These are phyloP conservation scores for Malaclemys terrapin DNA, from an alignment of 2,113 vertebrate genomes.

Conservation along the genomic window DNA sequence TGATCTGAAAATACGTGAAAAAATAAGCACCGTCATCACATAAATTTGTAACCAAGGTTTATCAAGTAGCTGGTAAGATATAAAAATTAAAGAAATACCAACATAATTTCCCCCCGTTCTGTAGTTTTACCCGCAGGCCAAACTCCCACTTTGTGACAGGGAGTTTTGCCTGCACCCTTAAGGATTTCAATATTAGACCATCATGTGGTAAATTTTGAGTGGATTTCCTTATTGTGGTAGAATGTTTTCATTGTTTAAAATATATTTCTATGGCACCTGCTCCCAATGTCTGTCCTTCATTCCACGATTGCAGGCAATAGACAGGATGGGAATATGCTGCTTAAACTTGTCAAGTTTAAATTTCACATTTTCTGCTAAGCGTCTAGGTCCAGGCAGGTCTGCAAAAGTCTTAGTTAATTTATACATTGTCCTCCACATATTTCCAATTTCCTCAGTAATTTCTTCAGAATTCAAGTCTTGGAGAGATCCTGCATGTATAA, in stretches of 20 bases:
- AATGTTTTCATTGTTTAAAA: neutral
- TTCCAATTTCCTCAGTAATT: conserved; percentile 83
- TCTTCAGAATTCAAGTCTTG: conserved; percentile 84
- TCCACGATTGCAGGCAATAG: conserved; percentile 88
- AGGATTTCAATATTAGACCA: neutral
- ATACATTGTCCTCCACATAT: conserved; percentile 89
- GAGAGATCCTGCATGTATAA: conserved; percentile 81
- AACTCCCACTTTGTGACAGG: neutral
- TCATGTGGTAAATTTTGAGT: neutral
- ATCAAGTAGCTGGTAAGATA: neutral
- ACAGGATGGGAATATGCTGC: conserved; percentile 86
- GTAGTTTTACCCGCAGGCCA: neutral
- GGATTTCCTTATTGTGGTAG: neutral
- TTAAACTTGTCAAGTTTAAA: conserved; percentile 90
- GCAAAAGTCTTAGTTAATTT: conserved; percentile 85
- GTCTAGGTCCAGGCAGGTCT: conserved; percentile 79
- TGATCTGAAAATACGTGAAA: conserved; percentile 83
- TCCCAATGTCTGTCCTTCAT: conserved; percentile 93
- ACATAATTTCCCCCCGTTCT: neutral
- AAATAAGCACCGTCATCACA: neutral
- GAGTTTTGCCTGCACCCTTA: neutral
- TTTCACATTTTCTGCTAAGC: conserved; percentile 84
- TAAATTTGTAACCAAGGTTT: neutral
- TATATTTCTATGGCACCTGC: conserved; percentile 74
- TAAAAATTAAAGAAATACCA: neutral